Percentiles rank a stretch among this genome's conserved stretches.
phyloP scores from a whole-genome alignment of 2,888 invertebrate species.

The Lasioglossum lativentre region DNA sequence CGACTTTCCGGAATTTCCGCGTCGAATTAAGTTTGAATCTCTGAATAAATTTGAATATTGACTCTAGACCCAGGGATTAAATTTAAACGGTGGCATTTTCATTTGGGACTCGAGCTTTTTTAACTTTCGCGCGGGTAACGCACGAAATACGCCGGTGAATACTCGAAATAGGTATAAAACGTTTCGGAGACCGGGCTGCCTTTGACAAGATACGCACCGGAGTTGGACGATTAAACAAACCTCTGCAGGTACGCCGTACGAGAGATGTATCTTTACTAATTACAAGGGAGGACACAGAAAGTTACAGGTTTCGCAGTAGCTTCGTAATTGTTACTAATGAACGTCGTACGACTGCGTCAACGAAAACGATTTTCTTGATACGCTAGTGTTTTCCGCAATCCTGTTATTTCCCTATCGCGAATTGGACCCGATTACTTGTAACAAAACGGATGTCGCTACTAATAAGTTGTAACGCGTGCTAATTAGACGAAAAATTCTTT shows the following conservation, averaged over 20 bases:
- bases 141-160: not conserved
- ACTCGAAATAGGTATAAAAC: not conserved
- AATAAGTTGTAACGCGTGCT: not conserved
- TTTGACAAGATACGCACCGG: constrained; percentile 18
- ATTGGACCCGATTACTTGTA: not conserved
- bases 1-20: not conserved
- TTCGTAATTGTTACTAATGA: constrained; percentile 58
- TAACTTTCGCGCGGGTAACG: not conserved
- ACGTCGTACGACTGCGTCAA: constrained; percentile 44
- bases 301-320: constrained; percentile 51
- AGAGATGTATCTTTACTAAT: constrained; percentile 48
- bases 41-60: not conserved
- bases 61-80: not conserved
- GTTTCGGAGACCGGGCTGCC: not conserved
- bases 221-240: constrained; percentile 58
- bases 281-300: constrained; percentile 51
- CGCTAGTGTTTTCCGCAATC: not conserved
- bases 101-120: not conserved
- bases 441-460: not conserved
- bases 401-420: not conserved
- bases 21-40: not conserved
- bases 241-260: constrained; percentile 37
- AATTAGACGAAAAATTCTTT: not conserved
- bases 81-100: not conserved
- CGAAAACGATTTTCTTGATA: constrained; percentile 31